Conservation (phyloP, 2,797 vertebrate genomes). For the Enoplosus armatus region DNA sequence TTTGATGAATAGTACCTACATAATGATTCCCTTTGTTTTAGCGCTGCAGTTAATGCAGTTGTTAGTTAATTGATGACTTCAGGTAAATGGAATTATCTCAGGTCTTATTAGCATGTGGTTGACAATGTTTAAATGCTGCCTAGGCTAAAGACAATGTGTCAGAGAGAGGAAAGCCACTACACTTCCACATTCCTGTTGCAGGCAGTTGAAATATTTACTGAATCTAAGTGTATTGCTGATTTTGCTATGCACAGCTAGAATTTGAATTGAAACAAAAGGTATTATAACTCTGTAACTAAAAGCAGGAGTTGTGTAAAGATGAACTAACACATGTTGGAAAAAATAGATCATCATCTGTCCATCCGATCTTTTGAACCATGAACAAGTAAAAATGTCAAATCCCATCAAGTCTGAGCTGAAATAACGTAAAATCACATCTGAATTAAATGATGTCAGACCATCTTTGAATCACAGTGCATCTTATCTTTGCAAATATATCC, state of each 20-base stretch:
- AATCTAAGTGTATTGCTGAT: not conserved
- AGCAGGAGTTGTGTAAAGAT: not conserved
- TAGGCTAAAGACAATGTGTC: not conserved
- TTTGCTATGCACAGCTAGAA: not conserved
- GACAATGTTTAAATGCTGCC: not conserved
- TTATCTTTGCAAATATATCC: not conserved
- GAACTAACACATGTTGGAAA: not conserved
- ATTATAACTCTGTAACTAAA: not conserved
- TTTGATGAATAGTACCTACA: not conserved
- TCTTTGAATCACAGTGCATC: not conserved
- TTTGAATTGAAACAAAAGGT: no score
- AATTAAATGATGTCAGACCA: not conserved
- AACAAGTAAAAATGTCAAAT: conserved; percentile 2
- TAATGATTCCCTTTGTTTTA: not conserved
- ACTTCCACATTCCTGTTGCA: not conserved
- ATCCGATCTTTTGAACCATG: not conserved
- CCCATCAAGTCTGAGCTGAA: not conserved
- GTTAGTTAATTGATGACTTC: not conserved
- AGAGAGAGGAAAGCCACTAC: not conserved
- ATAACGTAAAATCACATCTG: not conserved
- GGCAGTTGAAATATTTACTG: not conserved
- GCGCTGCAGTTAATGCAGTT: not conserved
- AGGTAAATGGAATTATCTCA: not conserved
- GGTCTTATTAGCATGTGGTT: not conserved
- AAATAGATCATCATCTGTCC: not conserved